Conservation (phyloP, 2,113 vertebrate genomes). For the Pedetes capensis region DNA sequence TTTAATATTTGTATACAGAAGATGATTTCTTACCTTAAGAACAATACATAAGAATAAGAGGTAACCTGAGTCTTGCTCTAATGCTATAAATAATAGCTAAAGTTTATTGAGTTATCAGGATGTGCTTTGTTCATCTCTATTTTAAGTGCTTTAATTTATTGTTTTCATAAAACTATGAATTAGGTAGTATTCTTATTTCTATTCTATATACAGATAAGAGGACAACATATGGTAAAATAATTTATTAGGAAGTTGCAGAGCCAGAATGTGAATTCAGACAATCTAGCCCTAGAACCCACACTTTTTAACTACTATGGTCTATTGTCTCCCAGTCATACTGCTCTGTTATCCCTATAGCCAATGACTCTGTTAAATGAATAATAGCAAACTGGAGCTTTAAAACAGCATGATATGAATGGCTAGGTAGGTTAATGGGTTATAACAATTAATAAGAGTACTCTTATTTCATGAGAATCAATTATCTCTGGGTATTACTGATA, state of each 20-base stretch:
- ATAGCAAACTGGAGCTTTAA: background rate
- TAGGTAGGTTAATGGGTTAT: slow-evolving; percentile 1
- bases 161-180: background rate
- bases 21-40: slow-evolving; percentile 1
- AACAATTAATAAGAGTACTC: slow-evolving; percentile 16
- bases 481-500: background rate
- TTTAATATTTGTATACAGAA: background rate
- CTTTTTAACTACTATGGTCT: background rate
- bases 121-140: background rate
- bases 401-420: background rate
- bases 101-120: background rate
- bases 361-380: background rate
- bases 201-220: slow-evolving; percentile 15
- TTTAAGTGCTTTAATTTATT: background rate
- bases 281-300: background rate
- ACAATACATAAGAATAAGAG: background rate
- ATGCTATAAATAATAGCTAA: background rate
- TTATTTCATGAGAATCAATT: no score
- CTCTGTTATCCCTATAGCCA: background rate
- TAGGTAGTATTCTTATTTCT: slow-evolving; percentile 1
- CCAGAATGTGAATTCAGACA: background rate
- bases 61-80: background rate
- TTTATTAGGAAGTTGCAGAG: background rate
- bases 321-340: background rate
- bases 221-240: background rate